phyloP scores from a whole-genome alignment of 2,797 vertebrate species.

The Gallinago solitaria region DNA sequence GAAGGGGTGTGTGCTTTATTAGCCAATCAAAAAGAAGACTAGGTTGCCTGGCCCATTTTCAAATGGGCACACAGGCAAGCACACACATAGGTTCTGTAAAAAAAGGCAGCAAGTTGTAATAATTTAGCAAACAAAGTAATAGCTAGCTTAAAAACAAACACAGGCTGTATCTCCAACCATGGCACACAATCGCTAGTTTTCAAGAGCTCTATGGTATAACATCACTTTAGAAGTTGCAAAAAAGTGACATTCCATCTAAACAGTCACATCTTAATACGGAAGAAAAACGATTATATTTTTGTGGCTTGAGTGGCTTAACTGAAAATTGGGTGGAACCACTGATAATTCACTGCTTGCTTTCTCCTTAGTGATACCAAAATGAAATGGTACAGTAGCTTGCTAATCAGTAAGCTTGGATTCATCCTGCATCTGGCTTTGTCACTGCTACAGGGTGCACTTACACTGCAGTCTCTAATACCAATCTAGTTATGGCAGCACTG shows the following conservation, averaged over 20 bases:
- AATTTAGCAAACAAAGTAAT: not conserved
- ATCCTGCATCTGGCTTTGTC: not conserved
- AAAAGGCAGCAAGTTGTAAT: not conserved
- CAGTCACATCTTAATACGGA: not conserved
- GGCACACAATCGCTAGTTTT: not conserved
- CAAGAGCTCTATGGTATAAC: not conserved
- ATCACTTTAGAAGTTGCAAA: not conserved
- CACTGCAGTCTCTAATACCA: not conserved
- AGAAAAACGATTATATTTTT: not conserved
- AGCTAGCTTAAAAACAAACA: not conserved
- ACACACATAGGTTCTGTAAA: not conserved
- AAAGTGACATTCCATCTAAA: not conserved
- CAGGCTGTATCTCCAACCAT: not conserved
- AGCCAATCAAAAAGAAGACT: not conserved
- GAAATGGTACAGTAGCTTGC: not conserved
- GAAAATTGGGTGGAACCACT: not conserved
- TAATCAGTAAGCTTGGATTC: not conserved
- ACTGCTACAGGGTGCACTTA: not conserved
- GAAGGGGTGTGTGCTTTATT: not conserved
- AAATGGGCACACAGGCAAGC: not conserved
- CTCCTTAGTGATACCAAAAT: not conserved
- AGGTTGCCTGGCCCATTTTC: not conserved
- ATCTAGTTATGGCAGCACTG: not conserved
- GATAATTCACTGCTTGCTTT: not conserved
- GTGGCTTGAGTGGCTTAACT: not conserved